Conservation (phyloP, 2,113 vertebrate species). For the Choloepus hoffmanni region DNA sequence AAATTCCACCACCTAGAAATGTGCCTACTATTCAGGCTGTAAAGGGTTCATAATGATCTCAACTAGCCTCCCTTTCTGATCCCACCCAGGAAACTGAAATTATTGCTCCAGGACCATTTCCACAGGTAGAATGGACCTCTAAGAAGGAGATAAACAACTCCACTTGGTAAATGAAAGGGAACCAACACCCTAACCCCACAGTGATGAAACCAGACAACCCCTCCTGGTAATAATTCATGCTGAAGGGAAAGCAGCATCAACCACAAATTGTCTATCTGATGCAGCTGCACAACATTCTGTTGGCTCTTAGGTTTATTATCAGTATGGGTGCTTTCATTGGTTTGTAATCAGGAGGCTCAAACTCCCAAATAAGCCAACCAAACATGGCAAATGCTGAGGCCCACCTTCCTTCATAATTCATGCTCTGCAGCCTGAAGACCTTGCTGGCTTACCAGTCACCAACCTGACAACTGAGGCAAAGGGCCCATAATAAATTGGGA, state of each 20-base stretch:
- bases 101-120: background rate
- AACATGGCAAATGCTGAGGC: background rate
- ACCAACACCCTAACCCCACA: background rate
- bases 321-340: background rate
- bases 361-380: background rate
- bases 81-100: background rate
- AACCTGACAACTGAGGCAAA: background rate
- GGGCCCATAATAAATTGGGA: background rate
- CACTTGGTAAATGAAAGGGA: background rate
- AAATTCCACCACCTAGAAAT: background rate
- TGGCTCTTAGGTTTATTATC: background rate
- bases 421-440: background rate
- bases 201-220: background rate
- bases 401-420: background rate
- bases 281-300: background rate
- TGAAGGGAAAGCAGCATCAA: background rate
- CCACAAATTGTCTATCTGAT: background rate
- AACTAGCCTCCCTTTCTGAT: background rate
- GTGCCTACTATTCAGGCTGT: background rate
- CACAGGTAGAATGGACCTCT: background rate
- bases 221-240: background rate
- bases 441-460: background rate
- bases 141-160: background rate
- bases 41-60: background rate
- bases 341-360: background rate